A percentile compares a stretch with the other conserved stretches of the same genome.
phyloP scores from a whole-genome alignment of 2,888 invertebrate species.

The Rhorus exstirpatorius region DNA sequence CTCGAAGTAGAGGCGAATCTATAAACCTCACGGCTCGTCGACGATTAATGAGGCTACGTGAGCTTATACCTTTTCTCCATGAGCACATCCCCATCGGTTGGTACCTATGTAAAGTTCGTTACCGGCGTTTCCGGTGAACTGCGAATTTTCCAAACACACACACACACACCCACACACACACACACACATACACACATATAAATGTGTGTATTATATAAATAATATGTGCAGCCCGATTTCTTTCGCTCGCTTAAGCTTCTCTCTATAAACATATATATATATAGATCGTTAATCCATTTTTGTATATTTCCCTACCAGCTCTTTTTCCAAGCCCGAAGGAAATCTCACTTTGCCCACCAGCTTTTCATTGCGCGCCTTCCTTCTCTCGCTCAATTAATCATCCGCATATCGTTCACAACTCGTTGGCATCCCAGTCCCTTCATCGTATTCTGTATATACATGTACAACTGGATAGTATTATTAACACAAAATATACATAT shows the following conservation, averaged over 20 bases:
- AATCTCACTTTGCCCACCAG: conserved; percentile 43
- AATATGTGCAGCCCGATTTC: background rate
- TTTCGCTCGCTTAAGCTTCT: conserved; percentile 37
- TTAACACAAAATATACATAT: conserved; percentile 27
- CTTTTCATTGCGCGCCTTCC: conserved; percentile 17
- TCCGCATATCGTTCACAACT: conserved; percentile 14
- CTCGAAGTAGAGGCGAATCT: conserved; percentile 56
- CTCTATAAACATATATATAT: conserved; percentile 26
- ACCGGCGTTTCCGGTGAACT: conserved; percentile 33
- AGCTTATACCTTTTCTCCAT: conserved; percentile 45
- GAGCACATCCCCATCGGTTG: conserved; percentile 35
- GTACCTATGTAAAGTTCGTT: conserved; percentile 65
- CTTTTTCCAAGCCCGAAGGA: conserved; percentile 20
- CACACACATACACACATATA: conserved; percentile 8
- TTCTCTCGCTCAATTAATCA: conserved; percentile 3
- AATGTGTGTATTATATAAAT: too few relatives aligned
- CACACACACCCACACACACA: background rate
- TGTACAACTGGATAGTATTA: conserved; percentile 8
- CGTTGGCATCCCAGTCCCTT: conserved; percentile 11
- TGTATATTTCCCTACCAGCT: conserved; percentile 42
- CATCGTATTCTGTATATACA: background rate
- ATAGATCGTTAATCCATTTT: conserved; percentile 59
- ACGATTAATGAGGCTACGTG: conserved; percentile 67
- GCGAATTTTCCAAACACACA: conserved; percentile 47
- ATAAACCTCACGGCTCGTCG: conserved; percentile 59